Base-by-base conservation (phyloP, 2,888 invertebrate species). In the Lasiommata megera region DNA sequence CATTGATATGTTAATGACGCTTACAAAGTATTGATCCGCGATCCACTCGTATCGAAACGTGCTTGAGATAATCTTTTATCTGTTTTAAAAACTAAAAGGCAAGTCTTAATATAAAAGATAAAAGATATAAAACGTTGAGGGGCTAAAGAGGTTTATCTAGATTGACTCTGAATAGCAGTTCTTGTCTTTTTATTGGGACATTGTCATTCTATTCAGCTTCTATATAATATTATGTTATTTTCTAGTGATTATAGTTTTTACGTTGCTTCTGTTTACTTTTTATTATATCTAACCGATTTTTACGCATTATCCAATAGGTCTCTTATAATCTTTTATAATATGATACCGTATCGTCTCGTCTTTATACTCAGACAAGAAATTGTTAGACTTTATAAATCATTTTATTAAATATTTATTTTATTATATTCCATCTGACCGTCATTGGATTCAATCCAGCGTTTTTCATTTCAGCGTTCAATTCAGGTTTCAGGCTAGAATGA, bases 1-100 rank as follows among this genome's bases (percentile, higher is more conserved):
- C 60, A 62, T 66, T 65, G 67, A 66, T 69, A 69, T 69, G 67
- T 60, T 68, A 69, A 69, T 65, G 68, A 61, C 61, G 60, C 67
- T 69, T 62, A 60, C 52, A 54, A 58, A 65, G 65, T 64, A 67
- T 66, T 59, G 66, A 65, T 65, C 60, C 50, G 58, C 53, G 57
- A 63, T 59, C 58, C 58, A 61, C 60, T 55, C 62, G 43, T 61
- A 58, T 54, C 60, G 57, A 43, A 54, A 54, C 63, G 55, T 64
- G 46, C 65, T 61, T 38, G 38, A 47, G 62, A 62, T 63, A 61
- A 68, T 63, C 68, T 63, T 59, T 53, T 51, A 63, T 62, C 62
- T 61, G 64, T 59, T 65, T 64, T 62, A 63, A 63, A 63, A 65
- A 29, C 38, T 28, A 38, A 50, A 54, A 64, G 64, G 64, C 61